These are phyloP conservation scores for Carapus acus DNA, from an alignment of 2,797 vertebrate genomes.

Conservation along the genomic window DNA sequence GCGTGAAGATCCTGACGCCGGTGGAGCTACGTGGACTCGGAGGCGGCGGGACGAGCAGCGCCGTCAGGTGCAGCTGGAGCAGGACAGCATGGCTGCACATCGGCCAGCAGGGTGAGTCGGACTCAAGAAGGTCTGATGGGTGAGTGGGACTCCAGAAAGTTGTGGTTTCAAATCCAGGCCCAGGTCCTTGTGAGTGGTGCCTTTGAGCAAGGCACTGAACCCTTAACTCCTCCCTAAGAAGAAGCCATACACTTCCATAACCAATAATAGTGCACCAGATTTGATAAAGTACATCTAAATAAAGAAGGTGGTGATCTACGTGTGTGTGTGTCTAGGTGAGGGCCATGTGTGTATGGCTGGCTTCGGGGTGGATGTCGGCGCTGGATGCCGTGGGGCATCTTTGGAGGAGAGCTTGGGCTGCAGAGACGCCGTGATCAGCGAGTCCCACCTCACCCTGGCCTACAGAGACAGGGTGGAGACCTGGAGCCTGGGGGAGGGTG, in stretches of 20 bases:
- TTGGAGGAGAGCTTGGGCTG: conserved; percentile 57
- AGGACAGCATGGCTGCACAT: conserved; percentile 52
- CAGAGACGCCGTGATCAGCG: conserved; percentile 72
- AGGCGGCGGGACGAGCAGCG: neutral
- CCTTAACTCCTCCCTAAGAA: too few species aligned
- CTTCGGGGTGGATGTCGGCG: conserved; percentile 32
- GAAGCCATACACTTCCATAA: too few species aligned
- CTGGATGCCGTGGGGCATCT: neutral
- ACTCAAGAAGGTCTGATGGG: rapidly evolving
- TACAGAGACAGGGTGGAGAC: conserved; percentile 63
- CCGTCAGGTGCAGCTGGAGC: conserved; percentile 69
- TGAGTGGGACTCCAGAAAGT: too few species aligned
- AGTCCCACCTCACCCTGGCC: conserved; percentile 68
- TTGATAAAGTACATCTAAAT: too few species aligned
- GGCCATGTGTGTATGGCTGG: conserved; percentile 66
- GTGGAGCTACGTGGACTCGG: conserved; percentile 26
- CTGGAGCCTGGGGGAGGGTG: conserved; percentile 62
- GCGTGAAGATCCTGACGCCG: conserved; percentile 50
- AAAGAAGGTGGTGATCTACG: too few species aligned
- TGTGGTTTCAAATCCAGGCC: too few species aligned
- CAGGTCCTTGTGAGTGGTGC: too few species aligned
- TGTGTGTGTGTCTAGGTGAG: conserved; percentile 43
- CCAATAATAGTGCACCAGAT: too few species aligned
- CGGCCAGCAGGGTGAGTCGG: conserved; percentile 23
- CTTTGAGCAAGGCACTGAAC: too few species aligned